A percentile compares a stretch with the other conserved stretches of the same genome.
Evolutionary conservation across 2,797 vertebrate genomes (phyloP).

Genomic region (Lateolabrax maculatus): DNA sequence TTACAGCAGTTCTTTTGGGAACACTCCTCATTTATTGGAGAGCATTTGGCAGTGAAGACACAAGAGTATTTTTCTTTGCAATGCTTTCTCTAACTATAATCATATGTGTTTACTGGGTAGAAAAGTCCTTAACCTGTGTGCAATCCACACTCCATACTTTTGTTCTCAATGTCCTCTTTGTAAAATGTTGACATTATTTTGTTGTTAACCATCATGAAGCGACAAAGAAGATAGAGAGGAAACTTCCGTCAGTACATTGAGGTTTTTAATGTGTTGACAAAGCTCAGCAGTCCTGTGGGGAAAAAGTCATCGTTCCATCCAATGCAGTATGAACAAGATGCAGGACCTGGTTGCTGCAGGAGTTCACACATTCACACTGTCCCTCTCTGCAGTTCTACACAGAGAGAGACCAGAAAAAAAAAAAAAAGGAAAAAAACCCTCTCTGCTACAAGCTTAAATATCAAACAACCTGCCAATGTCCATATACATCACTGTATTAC

Average conservation of each 20-base stretch:
- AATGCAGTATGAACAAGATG: slow-evolving; percentile 61
- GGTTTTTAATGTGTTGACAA: slow-evolving; percentile 80
- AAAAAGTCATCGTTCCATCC: slow-evolving; percentile 52
- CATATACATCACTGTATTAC: slow-evolving; percentile 52
- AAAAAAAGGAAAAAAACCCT: slow-evolving; percentile 22
- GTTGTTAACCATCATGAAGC: neutral
- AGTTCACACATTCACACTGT: slow-evolving; percentile 60
- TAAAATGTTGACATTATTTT: too few relatives aligned
- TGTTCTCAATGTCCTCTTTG: too few relatives aligned
- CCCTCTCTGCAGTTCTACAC: slow-evolving; percentile 34
- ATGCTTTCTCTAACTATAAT: too few relatives aligned
- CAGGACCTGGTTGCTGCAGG: slow-evolving; percentile 57
- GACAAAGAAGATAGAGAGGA: slow-evolving; percentile 5
- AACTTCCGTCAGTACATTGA: slow-evolving; percentile 57
- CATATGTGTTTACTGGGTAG: too few relatives aligned
- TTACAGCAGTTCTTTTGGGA: too few relatives aligned
- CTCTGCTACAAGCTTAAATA: slow-evolving; percentile 60
- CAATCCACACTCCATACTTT: too few relatives aligned
- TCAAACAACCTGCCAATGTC: slow-evolving; percentile 62
- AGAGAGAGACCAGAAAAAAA: slow-evolving; percentile 34
- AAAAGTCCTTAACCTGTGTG: too few relatives aligned
- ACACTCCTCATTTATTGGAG: too few relatives aligned
- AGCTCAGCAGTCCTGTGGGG: slow-evolving; percentile 67
- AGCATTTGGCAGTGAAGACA: too few relatives aligned
- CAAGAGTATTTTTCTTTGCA: too few relatives aligned